These are phyloP conservation scores for Papilio helenus DNA, from an alignment of 1,140 invertebrate species.

Conservation along the genomic window DNA sequence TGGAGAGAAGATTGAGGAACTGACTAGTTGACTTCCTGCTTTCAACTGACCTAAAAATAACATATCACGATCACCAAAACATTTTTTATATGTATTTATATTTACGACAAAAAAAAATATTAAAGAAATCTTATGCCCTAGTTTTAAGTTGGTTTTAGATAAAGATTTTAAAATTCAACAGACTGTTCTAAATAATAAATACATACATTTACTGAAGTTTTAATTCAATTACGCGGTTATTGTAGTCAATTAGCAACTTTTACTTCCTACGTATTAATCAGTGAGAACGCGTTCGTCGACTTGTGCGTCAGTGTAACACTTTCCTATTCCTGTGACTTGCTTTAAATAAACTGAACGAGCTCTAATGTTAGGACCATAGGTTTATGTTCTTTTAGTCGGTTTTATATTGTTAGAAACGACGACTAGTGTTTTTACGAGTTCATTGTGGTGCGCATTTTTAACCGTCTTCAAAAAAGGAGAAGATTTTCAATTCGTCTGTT, in stretches of 20 bases:
- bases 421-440: not conserved
- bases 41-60: slow-evolving; percentile 1
- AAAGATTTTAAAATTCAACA: not conserved
- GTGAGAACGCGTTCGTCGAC: not conserved
- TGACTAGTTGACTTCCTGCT: not conserved
- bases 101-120: not conserved
- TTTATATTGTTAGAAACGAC: not conserved
- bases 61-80: not conserved
- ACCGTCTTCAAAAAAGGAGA: not conserved
- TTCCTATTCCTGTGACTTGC: slow-evolving; percentile 20
- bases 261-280: slow-evolving; percentile 26
- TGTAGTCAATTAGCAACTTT: slow-evolving; percentile 21
- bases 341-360: slow-evolving; percentile 20
- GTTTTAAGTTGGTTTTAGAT: not conserved
- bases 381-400: not conserved
- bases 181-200: not conserved
- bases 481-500: no score
- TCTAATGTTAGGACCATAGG: not conserved
- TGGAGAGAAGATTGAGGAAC: slow-evolving; percentile 4
- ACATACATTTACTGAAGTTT: not conserved
- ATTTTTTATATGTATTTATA: not conserved
- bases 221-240: not conserved
- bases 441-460: not conserved
- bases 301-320: slow-evolving; percentile 33
- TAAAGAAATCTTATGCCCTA: not conserved